phyloP scores from a whole-genome alignment of 1,140 invertebrate species.

The Pollicipes pollicipes region DNA sequence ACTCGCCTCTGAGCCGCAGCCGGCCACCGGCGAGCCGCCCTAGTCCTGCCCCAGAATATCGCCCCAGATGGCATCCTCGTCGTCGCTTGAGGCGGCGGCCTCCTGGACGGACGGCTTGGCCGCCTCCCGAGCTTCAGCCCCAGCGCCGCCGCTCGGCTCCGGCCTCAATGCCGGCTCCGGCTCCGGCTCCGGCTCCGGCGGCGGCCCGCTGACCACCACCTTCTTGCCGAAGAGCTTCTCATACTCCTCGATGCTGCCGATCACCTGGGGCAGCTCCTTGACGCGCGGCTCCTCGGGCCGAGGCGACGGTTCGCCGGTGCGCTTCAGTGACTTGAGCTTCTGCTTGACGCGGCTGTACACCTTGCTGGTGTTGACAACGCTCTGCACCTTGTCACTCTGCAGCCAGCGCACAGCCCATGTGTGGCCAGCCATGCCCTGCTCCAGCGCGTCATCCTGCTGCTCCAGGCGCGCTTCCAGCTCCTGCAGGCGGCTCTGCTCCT shows the following conservation, averaged over 20 bases:
- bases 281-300: conserved; percentile 11
- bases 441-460: background rate
- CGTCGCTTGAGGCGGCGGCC: too few species aligned
- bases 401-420: conserved; percentile 25
- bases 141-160: too few species aligned
- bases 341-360: conserved; percentile 21
- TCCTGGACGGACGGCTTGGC: too few species aligned
- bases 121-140: too few species aligned
- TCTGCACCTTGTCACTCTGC: conserved; percentile 23
- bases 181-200: too few species aligned
- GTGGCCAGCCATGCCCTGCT: conserved; percentile 5
- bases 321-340: conserved; percentile 19
- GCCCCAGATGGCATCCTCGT: too few species aligned
- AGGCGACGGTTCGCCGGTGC: conserved; percentile 5
- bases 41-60: too few species aligned
- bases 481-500: background rate
- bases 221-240: conserved; percentile 21
- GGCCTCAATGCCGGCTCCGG: too few species aligned
- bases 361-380: conserved; percentile 22
- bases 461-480: conserved; percentile 7
- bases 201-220: background rate
- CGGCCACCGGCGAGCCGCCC: too few species aligned
- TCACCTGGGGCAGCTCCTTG: conserved; percentile 15
- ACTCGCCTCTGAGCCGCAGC: too few species aligned
- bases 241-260: conserved; percentile 23